Evolutionary conservation across 2,113 vertebrate genomes (phyloP).

Genomic region (Siniperca chuatsi): DNA sequence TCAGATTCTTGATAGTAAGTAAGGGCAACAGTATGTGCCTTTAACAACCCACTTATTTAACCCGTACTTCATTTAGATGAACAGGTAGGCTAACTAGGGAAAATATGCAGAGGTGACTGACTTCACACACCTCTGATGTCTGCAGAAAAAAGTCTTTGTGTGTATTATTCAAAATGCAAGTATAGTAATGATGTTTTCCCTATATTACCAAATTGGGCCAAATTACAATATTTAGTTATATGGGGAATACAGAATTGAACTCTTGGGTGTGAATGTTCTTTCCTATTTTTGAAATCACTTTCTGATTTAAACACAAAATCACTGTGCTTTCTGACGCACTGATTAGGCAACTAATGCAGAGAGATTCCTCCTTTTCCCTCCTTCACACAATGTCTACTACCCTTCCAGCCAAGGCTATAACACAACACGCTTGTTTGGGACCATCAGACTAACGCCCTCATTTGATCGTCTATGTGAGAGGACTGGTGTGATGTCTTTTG

Average conservation of each 20-base stretch:
- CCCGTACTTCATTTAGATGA: not conserved
- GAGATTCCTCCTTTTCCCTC: constrained; percentile 5
- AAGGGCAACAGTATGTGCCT: too few species aligned
- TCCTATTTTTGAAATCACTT: not conserved
- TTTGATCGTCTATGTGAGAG: constrained; percentile 39
- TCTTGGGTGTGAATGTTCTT: not conserved
- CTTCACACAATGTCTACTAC: not conserved
- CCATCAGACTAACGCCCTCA: constrained; percentile 39
- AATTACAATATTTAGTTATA: not conserved
- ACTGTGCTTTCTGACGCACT: constrained; percentile 7
- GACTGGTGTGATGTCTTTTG: constrained; percentile 45
- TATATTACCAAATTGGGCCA: not conserved
- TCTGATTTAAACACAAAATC: constrained; percentile 19
- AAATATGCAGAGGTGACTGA: not conserved
- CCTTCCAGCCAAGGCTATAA: not conserved
- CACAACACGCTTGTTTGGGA: constrained; percentile 49
- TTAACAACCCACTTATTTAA: constrained; percentile 2
- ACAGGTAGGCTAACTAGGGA: not conserved
- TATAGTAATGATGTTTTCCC: not conserved
- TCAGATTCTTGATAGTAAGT: not conserved
- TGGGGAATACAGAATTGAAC: not conserved
- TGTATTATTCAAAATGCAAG: not conserved
- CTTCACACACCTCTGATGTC: not conserved
- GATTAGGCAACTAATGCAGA: not conserved
- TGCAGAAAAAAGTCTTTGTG: not conserved